Evolutionary conservation across 2,113 vertebrate genomes (phyloP).

Genomic region (Herpailurus yagouaroundi): DNA sequence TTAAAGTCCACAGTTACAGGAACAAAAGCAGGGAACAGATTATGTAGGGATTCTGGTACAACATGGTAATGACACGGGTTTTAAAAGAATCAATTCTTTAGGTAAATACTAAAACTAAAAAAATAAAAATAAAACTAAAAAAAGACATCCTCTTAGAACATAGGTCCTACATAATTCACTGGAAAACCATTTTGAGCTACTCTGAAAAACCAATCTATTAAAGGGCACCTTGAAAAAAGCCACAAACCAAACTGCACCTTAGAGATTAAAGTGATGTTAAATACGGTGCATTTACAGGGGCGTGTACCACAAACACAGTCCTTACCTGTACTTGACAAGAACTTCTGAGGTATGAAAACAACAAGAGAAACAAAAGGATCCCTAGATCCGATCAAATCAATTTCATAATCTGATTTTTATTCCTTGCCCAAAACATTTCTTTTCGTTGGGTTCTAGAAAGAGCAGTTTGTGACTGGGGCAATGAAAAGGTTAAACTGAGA

Average conservation of each 20-base stretch:
- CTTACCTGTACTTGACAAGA: not conserved
- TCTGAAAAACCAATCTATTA: constrained; percentile 44
- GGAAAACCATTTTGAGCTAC: not conserved
- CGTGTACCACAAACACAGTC: not conserved
- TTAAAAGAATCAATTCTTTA: not conserved
- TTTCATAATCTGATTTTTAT: not conserved
- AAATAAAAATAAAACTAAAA: constrained; percentile 12
- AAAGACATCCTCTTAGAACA: not conserved
- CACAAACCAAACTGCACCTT: constrained; percentile 50
- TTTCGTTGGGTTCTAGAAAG: not conserved
- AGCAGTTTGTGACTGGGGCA: not conserved
- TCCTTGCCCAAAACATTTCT: not conserved
- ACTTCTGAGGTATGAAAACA: not conserved
- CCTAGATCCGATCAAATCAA: not conserved
- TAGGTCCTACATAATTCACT: not conserved
- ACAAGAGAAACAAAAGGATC: not conserved
- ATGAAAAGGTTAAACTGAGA: not conserved
- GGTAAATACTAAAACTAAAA: constrained; percentile 24
- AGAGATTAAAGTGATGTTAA: constrained; percentile 46
- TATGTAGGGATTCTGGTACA: not conserved
- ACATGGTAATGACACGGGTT: not conserved
- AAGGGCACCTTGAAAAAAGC: not conserved
- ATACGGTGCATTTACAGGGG: not conserved
- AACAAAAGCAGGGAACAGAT: not conserved
- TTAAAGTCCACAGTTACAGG: not conserved